Evolutionary conservation across 2,888 invertebrate genomes (phyloP), one percentile per base, ranked within the genome.

Genomic region (Erynnis tages): DNA sequence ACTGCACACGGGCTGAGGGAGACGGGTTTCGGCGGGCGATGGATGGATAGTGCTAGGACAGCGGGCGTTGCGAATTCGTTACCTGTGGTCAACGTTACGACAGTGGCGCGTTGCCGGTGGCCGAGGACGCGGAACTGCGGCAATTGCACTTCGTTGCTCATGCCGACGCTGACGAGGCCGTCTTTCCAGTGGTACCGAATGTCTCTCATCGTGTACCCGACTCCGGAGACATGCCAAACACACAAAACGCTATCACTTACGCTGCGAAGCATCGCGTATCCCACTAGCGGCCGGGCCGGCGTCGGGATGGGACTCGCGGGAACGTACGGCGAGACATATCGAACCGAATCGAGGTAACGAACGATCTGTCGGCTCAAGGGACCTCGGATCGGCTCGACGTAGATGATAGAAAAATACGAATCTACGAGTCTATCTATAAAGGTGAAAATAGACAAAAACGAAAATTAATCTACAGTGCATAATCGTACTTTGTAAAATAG

Each of bases 191-290:
- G 95, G 93, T 97, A 97, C 91, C 96, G 95, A 93, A 97, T 97
- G 94, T 97, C 97, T 93, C 95, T 95, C 96, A 96, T 97, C 92
- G 97, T 97, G 94, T 97, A 97, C 93, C 97, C 97, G 94, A 97
- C 97, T 97, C 91, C 90, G 89, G 87, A 89, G 89, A 88, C 90
- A 90, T 90, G 90, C 80, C 89, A 88, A 88, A 89, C 86, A 89
- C 84, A 89, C 88, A 89, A 87, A 88, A 89, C 82, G 88, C 87
- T 88, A 86, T 89, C 87, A 89, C 88, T 89, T 87, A 90, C 90
- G 87, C 85, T 87, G 87, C 77, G 81, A 79, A 80, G 77, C 73
- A 76, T 76, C 79, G 77, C 76, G 71, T 67, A 52, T 72, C 78
- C 72, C 71, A 71, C 68, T 61, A 70, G 70, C 71, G 71, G 67